Evolutionary conservation across 2,113 vertebrate genomes (phyloP), one percentile per base, ranked within the genome.

Genomic region (Polypterus bichir): DNA sequence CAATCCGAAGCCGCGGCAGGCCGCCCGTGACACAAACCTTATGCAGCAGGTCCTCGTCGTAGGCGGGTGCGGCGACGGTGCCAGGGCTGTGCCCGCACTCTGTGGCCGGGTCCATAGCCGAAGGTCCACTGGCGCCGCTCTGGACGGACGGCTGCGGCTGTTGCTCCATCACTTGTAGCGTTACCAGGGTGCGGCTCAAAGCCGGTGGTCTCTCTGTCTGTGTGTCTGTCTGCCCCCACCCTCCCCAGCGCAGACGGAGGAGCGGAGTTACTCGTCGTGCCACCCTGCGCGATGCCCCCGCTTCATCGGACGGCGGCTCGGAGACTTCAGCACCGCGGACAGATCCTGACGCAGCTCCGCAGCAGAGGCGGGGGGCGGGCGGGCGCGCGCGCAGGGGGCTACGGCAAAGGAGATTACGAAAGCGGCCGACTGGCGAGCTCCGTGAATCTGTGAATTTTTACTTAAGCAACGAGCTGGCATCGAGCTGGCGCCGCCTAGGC

Each of bases 41-140:
- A 69, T 89, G 86, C 62, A 85, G 73, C 49, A 86, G 65, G 0
- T 87, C 76, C 64, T 89, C 84, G 48, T 89, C 73, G 62, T 89
- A 89, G 3, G 67, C 63, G 1, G 60, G 49, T 1, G 67, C 54
- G n/a, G 47, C 9, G 3, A 70, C 52, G 0, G 75, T 66, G 2
- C 71, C 68, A 63, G 47, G 70, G 6, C 57, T 66, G 67, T 71
- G 73, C 53, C 46, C 49, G 44, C 78, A 75, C 62, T 78, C 70
- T 44, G 65, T 59, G 58, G 69, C 69, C 47, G 64, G 47, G 47
- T 61, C 72, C 73, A 72, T 69, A 9, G 49, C 71, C 44, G 64
- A 61, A 68, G 74, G 80, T 5, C 71, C 72, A 65, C 70, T 76
- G 9, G 69, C 69, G 66, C 81, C 70, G 1, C 76, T 76, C 47